Evolutionary conservation across 2,888 invertebrate genomes (phyloP).

Genomic region (Synergus laeviventris): DNA sequence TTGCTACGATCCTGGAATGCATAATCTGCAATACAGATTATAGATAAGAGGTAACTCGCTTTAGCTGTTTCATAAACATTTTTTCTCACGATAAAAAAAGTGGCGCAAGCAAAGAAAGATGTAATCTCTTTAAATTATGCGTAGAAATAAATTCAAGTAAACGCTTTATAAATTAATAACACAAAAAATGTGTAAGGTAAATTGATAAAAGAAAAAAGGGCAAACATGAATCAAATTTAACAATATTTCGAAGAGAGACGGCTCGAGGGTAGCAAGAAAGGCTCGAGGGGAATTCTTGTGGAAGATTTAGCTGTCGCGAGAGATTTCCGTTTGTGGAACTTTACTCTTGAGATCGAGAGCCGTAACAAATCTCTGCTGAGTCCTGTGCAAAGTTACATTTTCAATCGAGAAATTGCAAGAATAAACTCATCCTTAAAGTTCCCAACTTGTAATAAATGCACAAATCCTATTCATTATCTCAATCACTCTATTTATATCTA

Average conservation of each 20-base stretch:
- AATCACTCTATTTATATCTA: slow-evolving; percentile 7
- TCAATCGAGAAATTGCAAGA: slow-evolving; percentile 33
- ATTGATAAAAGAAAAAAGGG: background rate
- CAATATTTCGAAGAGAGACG: background rate
- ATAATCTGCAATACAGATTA: slow-evolving; percentile 35
- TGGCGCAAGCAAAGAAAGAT: background rate
- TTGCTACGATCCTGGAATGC: slow-evolving; percentile 16
- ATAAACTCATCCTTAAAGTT: slow-evolving; percentile 8
- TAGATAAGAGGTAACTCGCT: slow-evolving; percentile 15
- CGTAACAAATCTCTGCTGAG: slow-evolving; percentile 41
- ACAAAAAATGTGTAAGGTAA: background rate
- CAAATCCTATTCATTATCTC: slow-evolving; percentile 18
- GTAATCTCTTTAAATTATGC: slow-evolving; percentile 11
- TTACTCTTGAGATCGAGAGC: slow-evolving; percentile 30
- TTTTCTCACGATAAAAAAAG: slow-evolving; percentile 17
- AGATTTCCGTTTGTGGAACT: slow-evolving; percentile 50
- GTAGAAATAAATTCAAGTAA: background rate
- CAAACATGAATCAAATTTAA: slow-evolving; percentile 10
- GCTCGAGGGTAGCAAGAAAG: slow-evolving; percentile 43
- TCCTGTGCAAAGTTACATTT: slow-evolving; percentile 44
- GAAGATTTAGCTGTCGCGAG: slow-evolving; percentile 61
- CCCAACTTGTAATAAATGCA: slow-evolving; percentile 25
- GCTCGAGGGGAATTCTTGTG: slow-evolving; percentile 56
- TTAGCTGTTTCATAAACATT: slow-evolving; percentile 21
- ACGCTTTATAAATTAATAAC: background rate